Base-by-base conservation (phyloP, 2,888 invertebrate species). In the Tenodera sinensis region DNA sequence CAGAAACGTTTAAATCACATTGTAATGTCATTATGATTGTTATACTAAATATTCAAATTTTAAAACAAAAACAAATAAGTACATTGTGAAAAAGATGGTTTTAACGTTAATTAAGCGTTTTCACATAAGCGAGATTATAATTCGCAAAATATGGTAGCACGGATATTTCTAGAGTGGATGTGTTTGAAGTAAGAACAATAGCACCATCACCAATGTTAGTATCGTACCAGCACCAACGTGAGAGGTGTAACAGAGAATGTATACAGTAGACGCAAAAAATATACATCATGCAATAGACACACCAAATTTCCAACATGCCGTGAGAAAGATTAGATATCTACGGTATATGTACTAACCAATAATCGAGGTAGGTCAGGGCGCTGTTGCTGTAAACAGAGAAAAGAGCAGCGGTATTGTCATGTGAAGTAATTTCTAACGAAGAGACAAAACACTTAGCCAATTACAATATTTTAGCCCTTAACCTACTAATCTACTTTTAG, bases 341-440 rank as follows among this genome's bases (percentile, higher is more conserved):
- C 88, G 84, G 84, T 86, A 88, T 88, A 88, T 89, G 91, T 92
- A 92, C 93, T 93, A 92, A 93, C 93, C 93, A 94, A 92, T 91
- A 94, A 93, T 93, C 97, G 95, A 71, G 97, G 97, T 92, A 97
- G 94, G 93, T 97, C 97, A 90, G 97, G 97, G 93, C 97, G 95
- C 94, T 97, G 97, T 96, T 97, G 97, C 97, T 97, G 95, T 90
- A 95, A 95, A 91, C 92, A 92, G 91, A 91, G 91, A 92, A 91
- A 92, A 89, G 86, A 89, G 86, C 85, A 88, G 86, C 20, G 82
- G 20, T 47, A 28, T 84, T 88, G 54, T 71, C 54, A 28, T 28
- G 81, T 71, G 15, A 28, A 83, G 83, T 83, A 30, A 28, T 28
- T 28, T 28, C 82, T 34, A 81, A 30, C 14, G 14, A 87, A 71